Base-by-base conservation (phyloP, 1,140 invertebrate species). In the Anoplophora glabripennis region DNA sequence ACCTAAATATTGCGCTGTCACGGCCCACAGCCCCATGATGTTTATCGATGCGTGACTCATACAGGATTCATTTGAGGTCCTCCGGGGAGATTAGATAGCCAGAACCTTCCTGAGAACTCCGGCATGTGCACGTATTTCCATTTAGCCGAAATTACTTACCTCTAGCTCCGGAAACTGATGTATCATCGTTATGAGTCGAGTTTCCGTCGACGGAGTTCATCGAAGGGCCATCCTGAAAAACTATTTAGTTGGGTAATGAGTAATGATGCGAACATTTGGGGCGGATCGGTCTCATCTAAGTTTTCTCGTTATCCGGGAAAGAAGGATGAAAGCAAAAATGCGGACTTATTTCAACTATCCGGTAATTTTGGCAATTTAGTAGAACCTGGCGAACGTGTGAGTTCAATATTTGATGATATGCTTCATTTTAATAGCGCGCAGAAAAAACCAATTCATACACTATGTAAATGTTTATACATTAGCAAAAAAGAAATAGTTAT, bases 1-100 rank as follows among this genome's bases (percentile, higher is more conserved):
- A 5, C 21, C 21, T 28, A 28, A 28, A 28, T 28, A 28, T 28
- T 28, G 21, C 14, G 17, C 42, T 14, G 11, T 45, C 17, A 17
- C 11, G 42, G 1, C 7, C n/a, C 42, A 17, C 15, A 10, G 28
- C 8, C 11, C n/a, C n/a, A n/a, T n/a, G 44, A 46, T 5, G 18
- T 46, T 46, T 18, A 46, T 46, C 10, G 28, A n/a, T 10, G 10
- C 28, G 44, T 28, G 38, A 46, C 41, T 44, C 41, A 44, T 44
- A 12, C 14, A 44, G 12, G 12, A 28, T 18, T 46, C 44, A 46
- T 46, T 46, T 46, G 44, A 21, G 44, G 44, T 46, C 44, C 44
- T 46, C 28, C 9, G 44, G 38, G 44, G 11, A 18, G 12, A 46
- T 46, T 46, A 46, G 44, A 46, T 9, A 18, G 17, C 44, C 1